Base-by-base conservation (phyloP, 1,140 invertebrate species). In the Acromyrmex charruanus region DNA sequence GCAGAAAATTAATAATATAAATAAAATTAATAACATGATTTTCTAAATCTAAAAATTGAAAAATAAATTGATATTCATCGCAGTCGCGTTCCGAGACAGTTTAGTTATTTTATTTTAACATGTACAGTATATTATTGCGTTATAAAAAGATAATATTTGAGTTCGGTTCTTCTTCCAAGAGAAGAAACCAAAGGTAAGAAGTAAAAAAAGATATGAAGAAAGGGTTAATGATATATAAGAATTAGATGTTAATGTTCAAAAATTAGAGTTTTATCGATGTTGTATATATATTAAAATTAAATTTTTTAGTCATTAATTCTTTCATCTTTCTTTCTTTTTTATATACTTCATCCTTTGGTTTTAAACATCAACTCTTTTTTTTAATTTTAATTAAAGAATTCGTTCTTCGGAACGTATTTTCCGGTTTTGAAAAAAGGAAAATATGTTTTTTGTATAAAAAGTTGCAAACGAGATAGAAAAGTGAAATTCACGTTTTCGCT, bases 221-320 rank as follows among this genome's bases (percentile, higher is more conserved):
- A 18, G 4, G 35, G 14, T 58, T 14, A 49, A 53, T 55, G 14
- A 28, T 75, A 28, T 10, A 65, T 51, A 53, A 79, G 44, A 88
- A 61, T 68, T 59, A 88, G 49, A 68, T 12, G 71, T 90, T 86
- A 85, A 86, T 55, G 74, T 87, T 91, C 71, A 72, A 88, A 88
- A 1, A 1, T 90, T 91, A 90, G 79, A 91, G 55, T 93, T 93
- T 90, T 91, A 93, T 85, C 65, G 74, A 88, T 86, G 86, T 91
- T 91, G 59, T 88, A 91, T 79, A n/a, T 44, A n/a, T 44, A 68
- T 80, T 84, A 88, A 87, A 91, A 87, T 91, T 88, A 92, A 86
- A 66, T 87, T 92, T 91, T 89, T 91, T 87, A 90, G 87, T 74
- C 35, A 87, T 82, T 79, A 88, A 81, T 68, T 31, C 18, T 68